phyloP scores from a whole-genome alignment of 1,140 invertebrate species.

The Charaxes varanes region DNA sequence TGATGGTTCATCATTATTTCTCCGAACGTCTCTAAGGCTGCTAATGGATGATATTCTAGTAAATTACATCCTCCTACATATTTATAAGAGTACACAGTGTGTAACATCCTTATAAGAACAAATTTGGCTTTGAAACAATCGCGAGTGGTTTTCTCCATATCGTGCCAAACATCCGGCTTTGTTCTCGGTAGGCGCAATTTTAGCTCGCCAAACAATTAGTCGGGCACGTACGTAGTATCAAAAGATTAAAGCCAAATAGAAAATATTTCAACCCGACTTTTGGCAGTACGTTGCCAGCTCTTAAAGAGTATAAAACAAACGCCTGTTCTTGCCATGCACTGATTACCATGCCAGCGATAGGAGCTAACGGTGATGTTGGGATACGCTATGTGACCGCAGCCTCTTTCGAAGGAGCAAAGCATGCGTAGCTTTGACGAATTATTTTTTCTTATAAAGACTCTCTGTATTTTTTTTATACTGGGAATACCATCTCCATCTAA shows the following conservation, averaged over 20 bases:
- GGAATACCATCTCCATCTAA: too few relatives aligned
- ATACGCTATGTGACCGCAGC: conserved; percentile 23
- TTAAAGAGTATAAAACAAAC: conserved; percentile 17
- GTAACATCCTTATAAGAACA: too few relatives aligned
- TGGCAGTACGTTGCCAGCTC: conserved; percentile 24
- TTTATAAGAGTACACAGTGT: too few relatives aligned
- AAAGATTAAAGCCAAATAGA: conserved; percentile 15
- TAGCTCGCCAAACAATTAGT: conserved; percentile 15
- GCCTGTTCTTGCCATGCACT: conserved; percentile 41
- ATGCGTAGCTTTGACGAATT: background rate
- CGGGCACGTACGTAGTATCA: conserved; percentile 10
- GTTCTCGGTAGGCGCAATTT: conserved; percentile 15
- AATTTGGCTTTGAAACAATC: too few relatives aligned
- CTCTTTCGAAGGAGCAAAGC: conserved; percentile 12
- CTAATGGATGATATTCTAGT: too few relatives aligned
- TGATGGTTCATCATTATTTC: too few relatives aligned
- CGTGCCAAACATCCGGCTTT: conserved; percentile 10
- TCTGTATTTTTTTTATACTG: background rate
- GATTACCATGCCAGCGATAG: conserved; percentile 31
- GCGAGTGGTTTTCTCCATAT: too few relatives aligned
- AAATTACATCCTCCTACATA: too few relatives aligned
- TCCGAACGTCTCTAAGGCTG: too few relatives aligned
- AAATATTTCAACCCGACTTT: conserved; percentile 18
- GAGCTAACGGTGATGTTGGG: conserved; percentile 32
- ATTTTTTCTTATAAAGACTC: background rate